A percentile compares a stretch with the other conserved stretches of the same genome.
Conservation (phyloP, 2,113 vertebrate genomes). For the Seriola aureovittata region DNA sequence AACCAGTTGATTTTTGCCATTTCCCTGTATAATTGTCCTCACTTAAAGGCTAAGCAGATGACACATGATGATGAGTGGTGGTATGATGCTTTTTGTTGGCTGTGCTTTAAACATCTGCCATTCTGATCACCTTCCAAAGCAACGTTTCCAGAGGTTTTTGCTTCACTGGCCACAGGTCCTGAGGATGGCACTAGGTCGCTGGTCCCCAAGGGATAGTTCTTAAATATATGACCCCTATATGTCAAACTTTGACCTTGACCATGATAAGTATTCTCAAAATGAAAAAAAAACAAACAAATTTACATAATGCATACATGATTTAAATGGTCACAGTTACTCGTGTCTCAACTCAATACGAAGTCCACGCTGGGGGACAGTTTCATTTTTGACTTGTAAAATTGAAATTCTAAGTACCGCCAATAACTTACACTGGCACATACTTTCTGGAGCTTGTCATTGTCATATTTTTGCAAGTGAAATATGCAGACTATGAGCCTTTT, state of each 20-base stretch:
- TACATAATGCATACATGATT: not conserved
- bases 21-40: not conserved
- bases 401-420: not conserved
- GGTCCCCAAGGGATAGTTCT: not conserved
- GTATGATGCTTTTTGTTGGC: not conserved
- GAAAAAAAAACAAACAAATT: too few species aligned
- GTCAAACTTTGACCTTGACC: too few species aligned
- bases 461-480: conserved; percentile 4
- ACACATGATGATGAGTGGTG: not conserved
- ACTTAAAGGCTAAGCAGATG: too few species aligned
- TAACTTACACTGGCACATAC: not conserved
- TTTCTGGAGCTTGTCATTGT: conserved; percentile 7
- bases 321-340: not conserved
- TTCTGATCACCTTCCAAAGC: not conserved
- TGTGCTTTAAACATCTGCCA: not conserved
- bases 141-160: not conserved
- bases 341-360: not conserved
- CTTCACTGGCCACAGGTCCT: not conserved
- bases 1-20: not conserved
- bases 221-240: not conserved
- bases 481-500: conserved; percentile 19
- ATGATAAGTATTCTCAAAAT: too few species aligned
- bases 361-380: not conserved
- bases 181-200: not conserved
- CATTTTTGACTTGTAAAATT: not conserved